A percentile compares a stretch with the other conserved stretches of the same genome.
Evolutionary conservation across 2,888 invertebrate species (phyloP).

Genomic region (Scaptomyza tumidula): DNA sequence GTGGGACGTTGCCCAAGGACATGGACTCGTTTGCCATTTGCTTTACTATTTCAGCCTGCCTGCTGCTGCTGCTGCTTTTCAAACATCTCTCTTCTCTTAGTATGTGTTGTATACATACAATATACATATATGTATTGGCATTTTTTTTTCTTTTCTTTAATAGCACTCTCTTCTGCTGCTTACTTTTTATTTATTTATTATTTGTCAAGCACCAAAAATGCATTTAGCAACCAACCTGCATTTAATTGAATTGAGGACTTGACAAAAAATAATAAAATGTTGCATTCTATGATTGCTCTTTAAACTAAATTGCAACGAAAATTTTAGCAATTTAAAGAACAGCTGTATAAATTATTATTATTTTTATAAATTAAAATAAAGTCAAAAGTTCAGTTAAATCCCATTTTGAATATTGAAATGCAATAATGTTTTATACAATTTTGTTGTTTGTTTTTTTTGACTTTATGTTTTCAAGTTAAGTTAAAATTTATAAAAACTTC

Average conservation of each 20-base stretch:
- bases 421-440: too few species aligned
- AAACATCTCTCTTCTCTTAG: constrained; percentile 25
- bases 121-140: constrained; percentile 6
- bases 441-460: too few species aligned
- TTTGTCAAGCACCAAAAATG: constrained; percentile 47
- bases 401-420: too few species aligned
- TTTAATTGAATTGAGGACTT: constrained; percentile 44
- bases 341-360: too few species aligned
- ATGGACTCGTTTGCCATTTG: constrained; percentile 71
- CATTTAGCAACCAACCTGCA: constrained; percentile 22
- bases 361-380: too few species aligned
- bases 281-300: not conserved
- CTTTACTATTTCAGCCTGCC: constrained; percentile 44
- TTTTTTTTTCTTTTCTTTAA: constrained; percentile 25
- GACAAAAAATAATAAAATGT: constrained; percentile 11
- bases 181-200: constrained; percentile 68
- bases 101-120: constrained; percentile 5
- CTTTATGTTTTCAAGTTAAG: too few species aligned
- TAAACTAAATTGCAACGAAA: not conserved
- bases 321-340: not conserved
- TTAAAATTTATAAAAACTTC: too few species aligned
- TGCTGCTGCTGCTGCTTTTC: constrained; percentile 16
- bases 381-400: not conserved
- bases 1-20: constrained; percentile 80
- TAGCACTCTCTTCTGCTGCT: constrained; percentile 15